A percentile compares a stretch with the other conserved stretches of the same genome.
Evolutionary conservation across 1,140 invertebrate species (phyloP).

Genomic region (Hylyphantes graminicola): DNA sequence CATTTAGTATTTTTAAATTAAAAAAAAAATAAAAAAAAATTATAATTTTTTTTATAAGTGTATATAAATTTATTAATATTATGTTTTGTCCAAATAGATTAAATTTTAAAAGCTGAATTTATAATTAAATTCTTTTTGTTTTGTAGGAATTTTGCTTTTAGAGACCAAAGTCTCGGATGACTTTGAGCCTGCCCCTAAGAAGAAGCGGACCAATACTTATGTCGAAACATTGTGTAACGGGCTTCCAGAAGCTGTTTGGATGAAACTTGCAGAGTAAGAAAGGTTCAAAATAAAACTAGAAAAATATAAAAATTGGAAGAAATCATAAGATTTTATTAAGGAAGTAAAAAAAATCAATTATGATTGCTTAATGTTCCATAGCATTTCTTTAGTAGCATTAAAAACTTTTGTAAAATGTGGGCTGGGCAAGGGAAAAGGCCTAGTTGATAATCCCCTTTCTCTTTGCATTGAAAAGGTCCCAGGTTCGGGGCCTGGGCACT

Average conservation of each 20-base stretch:
- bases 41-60: too few relatives aligned
- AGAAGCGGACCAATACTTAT: neutral
- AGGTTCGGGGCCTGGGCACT: too few relatives aligned
- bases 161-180: slow-evolving; percentile 35
- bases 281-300: neutral
- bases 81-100: neutral
- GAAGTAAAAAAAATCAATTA: too few relatives aligned
- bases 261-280: slow-evolving; percentile 59
- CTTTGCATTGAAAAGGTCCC: too few relatives aligned
- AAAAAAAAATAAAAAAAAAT: too few relatives aligned
- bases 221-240: neutral
- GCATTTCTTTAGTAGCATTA: too few relatives aligned
- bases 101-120: neutral
- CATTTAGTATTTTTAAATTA: too few relatives aligned
- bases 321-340: slow-evolving; percentile 3
- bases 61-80: too few relatives aligned
- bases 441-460: too few relatives aligned
- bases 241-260: slow-evolving; percentile 32
- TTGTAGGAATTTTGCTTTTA: slow-evolving; percentile 57
- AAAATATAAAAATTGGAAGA: slow-evolving; percentile 16
- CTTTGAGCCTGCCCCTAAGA: slow-evolving; percentile 35
- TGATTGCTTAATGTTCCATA: too few relatives aligned
- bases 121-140: neutral
- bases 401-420: too few relatives aligned
- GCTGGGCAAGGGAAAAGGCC: too few relatives aligned